phyloP scores from a whole-genome alignment of 2,888 invertebrate species.

The Heliconius sara region DNA sequence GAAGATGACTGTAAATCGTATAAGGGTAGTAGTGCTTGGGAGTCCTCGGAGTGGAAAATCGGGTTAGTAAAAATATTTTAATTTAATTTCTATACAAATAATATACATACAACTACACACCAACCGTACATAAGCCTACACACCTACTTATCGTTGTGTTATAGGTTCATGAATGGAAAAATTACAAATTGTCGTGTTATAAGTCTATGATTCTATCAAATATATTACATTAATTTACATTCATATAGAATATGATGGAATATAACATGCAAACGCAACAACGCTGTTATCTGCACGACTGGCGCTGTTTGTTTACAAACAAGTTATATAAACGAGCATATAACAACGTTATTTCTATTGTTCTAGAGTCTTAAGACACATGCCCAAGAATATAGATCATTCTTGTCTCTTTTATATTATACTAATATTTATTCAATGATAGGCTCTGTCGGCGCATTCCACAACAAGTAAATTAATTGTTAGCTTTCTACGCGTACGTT shows the following conservation, averaged over 20 bases:
- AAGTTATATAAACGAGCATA: not conserved
- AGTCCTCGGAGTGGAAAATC: conserved; percentile 91
- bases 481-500: conserved; percentile 29
- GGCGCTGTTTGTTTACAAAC: conserved; percentile 25
- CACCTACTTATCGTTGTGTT: too few relatives aligned
- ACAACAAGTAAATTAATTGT: conserved; percentile 42
- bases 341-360: conserved; percentile 21
- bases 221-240: not conserved
- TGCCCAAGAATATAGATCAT: not conserved
- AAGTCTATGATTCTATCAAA: not conserved
- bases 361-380: not conserved
- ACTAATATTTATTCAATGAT: conserved; percentile 48
- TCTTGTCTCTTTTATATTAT: conserved; percentile 45
- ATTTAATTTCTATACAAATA: conserved; percentile 10
- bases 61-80: conserved; percentile 81
- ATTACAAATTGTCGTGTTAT: not conserved
- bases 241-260: not conserved
- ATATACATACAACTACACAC: not conserved
- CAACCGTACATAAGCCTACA: not conserved
- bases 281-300: not conserved
- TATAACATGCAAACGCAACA: not conserved
- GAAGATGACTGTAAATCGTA: conserved; percentile 91
- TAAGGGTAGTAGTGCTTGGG: conserved; percentile 91
- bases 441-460: conserved; percentile 59
- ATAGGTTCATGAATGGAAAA: too few relatives aligned